phyloP scores from a whole-genome alignment of 2,113 vertebrate genomes.

The Marmota flaviventris region DNA sequence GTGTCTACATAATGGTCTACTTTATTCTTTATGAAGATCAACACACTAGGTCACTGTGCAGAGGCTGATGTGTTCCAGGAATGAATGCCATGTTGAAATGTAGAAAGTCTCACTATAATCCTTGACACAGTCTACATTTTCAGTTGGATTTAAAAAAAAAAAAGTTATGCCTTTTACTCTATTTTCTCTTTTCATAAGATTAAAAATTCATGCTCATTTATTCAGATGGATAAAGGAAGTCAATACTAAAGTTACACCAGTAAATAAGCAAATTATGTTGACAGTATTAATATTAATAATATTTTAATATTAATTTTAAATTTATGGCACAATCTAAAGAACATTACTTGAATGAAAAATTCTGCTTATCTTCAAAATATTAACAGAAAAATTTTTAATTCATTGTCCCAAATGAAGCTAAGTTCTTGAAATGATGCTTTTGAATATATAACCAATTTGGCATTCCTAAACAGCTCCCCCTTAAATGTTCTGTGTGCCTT shows the following conservation, averaged over 20 bases:
- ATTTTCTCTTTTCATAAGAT: neutral
- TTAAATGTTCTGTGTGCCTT: neutral
- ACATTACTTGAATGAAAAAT: neutral
- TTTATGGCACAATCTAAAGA: neutral
- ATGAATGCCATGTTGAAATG: slow-evolving; percentile 45
- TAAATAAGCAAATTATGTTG: neutral
- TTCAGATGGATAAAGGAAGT: neutral
- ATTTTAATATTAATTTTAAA: neutral
- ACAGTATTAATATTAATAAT: neutral
- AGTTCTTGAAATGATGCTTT: neutral
- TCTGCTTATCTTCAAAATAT: slow-evolving; percentile 43
- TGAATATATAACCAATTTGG: neutral
- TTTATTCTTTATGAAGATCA: slow-evolving; percentile 75
- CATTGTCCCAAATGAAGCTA: neutral
- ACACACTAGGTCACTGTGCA: slow-evolving; percentile 53
- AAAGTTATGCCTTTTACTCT: neutral
- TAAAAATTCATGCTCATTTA: neutral
- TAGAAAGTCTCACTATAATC: neutral
- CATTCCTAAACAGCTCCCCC: neutral
- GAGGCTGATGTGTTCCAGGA: slow-evolving; percentile 31
- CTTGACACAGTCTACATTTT: neutral
- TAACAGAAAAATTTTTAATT: neutral
- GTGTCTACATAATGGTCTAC: slow-evolving; percentile 41
- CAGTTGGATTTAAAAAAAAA: neutral
- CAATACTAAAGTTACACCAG: neutral